Conservation (phyloP, 2,797 vertebrate species). For the Sebastiscus albofasciatus region DNA sequence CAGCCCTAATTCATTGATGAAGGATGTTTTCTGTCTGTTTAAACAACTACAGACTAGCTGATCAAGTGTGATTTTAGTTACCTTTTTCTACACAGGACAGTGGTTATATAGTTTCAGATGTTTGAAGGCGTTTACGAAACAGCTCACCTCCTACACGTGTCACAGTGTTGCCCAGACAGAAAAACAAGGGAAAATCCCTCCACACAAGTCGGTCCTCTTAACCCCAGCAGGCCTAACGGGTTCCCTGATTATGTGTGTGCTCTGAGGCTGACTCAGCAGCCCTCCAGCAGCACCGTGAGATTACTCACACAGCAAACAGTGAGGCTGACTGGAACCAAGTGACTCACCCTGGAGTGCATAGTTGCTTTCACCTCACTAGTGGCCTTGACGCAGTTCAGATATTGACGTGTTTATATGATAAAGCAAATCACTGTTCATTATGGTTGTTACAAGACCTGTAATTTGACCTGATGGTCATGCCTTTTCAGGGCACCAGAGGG, state of each 20-base stretch:
- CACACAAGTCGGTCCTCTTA: neutral
- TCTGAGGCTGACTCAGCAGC: conserved; percentile 20
- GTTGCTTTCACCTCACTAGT: conserved; percentile 4
- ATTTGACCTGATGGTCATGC: neutral
- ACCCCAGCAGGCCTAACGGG: conserved; percentile 7
- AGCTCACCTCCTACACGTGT: neutral
- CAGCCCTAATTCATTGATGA: too few species aligned
- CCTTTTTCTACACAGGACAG: neutral
- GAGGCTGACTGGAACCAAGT: conserved; percentile 41
- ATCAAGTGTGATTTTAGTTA: too few species aligned
- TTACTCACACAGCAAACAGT: conserved; percentile 58
- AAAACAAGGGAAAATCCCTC: conserved; percentile 49
- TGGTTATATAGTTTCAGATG: neutral
- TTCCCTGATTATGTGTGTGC: conserved; percentile 24
- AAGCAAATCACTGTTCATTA: neutral
- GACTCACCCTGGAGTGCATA: conserved; percentile 49
- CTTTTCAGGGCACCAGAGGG: conserved; percentile 38
- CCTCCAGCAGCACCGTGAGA: conserved; percentile 29
- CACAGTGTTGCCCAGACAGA: neutral
- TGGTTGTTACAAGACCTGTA: neutral
- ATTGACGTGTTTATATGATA: neutral
- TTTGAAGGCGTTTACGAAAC: neutral
- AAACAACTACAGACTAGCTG: too few species aligned
- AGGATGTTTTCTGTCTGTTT: too few species aligned
- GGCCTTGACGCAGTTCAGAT: neutral